Conservation (phyloP, 2,113 vertebrate species). For the Brachypodius melanocephalos region DNA sequence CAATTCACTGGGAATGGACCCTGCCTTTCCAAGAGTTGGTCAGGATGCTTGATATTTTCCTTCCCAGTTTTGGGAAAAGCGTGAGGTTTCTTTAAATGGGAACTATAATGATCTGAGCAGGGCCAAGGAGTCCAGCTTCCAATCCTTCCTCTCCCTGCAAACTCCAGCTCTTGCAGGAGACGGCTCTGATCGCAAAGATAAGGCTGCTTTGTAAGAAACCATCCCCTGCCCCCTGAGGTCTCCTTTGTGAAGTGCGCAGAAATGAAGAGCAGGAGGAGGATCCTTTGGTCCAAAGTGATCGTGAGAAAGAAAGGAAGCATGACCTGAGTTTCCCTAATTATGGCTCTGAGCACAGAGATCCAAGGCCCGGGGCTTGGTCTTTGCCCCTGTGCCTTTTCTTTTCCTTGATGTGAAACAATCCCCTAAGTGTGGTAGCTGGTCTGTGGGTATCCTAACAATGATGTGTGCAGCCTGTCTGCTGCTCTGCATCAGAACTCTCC, state of each 20-base stretch:
- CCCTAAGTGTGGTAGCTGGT: not conserved
- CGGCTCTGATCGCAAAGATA: constrained; percentile 8
- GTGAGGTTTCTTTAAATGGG: not conserved
- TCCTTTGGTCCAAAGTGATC: constrained; percentile 57
- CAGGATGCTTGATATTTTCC: not conserved
- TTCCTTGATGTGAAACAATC: constrained; percentile 17
- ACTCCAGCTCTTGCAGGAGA: not conserved
- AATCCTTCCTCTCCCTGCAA: not conserved
- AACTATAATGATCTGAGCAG: not conserved
- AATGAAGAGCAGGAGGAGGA: constrained; percentile 46
- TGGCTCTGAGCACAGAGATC: not conserved
- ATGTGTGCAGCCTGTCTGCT: not conserved
- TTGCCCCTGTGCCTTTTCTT: not conserved
- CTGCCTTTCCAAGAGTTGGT: not conserved
- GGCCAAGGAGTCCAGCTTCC: not conserved
- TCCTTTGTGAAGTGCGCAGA: constrained; percentile 45
- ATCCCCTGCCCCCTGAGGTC: constrained; percentile 29
- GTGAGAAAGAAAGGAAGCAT: not conserved
- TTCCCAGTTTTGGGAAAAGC: not conserved
- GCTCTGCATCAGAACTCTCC: not conserved
- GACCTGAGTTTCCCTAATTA: constrained; percentile 50
- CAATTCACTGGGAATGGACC: not conserved
- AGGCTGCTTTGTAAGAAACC: constrained; percentile 26
- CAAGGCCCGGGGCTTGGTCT: not conserved
- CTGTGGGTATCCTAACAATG: constrained; percentile 4